These are phyloP conservation scores for Nautilus pompilius DNA, from an alignment of 1,140 invertebrate genomes.

Conservation along the genomic window DNA sequence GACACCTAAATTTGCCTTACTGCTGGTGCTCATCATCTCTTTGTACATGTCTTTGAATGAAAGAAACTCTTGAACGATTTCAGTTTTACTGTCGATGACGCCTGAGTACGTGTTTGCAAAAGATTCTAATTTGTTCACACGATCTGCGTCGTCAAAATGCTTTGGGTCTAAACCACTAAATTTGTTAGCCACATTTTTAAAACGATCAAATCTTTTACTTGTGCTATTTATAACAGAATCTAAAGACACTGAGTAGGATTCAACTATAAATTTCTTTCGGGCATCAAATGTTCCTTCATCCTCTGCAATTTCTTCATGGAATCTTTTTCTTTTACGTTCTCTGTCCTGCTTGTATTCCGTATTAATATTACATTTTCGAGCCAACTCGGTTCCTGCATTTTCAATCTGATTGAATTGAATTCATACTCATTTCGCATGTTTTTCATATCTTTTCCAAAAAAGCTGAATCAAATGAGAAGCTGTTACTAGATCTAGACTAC, in stretches of 20 bases:
- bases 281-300: background rate
- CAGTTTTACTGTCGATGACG: background rate
- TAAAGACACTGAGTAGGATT: background rate
- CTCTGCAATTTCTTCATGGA: background rate
- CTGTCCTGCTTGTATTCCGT: background rate
- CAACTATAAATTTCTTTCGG: background rate
- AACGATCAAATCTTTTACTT: background rate
- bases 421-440: constrained; percentile 4
- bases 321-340: background rate
- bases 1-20: background rate
- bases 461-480: constrained; percentile 8
- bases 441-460: background rate
- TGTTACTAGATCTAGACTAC: constrained; percentile 1
- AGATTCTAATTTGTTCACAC: background rate
- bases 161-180: background rate
- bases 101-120: background rate
- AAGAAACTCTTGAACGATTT: background rate
- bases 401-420: background rate
- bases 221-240: background rate
- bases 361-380: background rate
- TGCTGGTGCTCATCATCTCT: background rate
- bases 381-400: background rate
- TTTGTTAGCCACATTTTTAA: too few species aligned
- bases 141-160: background rate
- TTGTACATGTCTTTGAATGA: background rate